Evolutionary conservation across 2,797 vertebrate species (phyloP), one percentile per base, ranked within the genome.

Genomic region (Mus minutoides): DNA sequence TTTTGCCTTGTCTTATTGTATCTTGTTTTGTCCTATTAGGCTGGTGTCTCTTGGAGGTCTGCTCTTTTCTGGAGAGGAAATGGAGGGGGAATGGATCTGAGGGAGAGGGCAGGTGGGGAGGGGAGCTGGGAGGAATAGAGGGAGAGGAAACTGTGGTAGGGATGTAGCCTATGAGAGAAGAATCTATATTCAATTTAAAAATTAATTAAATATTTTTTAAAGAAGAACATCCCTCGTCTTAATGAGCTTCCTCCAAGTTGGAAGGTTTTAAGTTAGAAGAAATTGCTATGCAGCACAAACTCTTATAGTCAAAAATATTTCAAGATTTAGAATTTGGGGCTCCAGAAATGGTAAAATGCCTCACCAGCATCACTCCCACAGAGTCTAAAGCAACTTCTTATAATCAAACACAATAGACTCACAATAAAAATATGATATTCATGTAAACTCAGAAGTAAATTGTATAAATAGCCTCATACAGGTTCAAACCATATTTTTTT

Each of bases 401-500:
- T 76, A 89, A 89, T 76, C 73, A 90, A 91, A 71, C 13, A 60
- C 31, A 4, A n/a, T 71, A 87, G 78, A 87, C 84, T 93, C 89
- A 76, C 4, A 89, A 87, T 83, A 62, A 95, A 93, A 96, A 92
- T 46, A 64, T 34, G 73, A 92, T 78, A 67, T 54, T 80, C 67
- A 73, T 64, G 14, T n/a, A 88, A 95, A 92, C 76, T 82, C 54
- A 77, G 31, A 94, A 87, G 58, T n/a, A 88, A 69, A 7, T 17
- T 82, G 73, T 75, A 43, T 92, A 96, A 75, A 78, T 80, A 90
- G 37, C 40, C 6, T 92, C 64, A 52, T 2, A 7, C 60, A 46
- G 71, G 67, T 90, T 93, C 52, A 94, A 91, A 83, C 31, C 13
- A 88, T n/a, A 16, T 91, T 89, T n/a, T n/a, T 90, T 85, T 91